phyloP scores from a whole-genome alignment of 2,113 vertebrate species.

The Indicator maculatus region DNA sequence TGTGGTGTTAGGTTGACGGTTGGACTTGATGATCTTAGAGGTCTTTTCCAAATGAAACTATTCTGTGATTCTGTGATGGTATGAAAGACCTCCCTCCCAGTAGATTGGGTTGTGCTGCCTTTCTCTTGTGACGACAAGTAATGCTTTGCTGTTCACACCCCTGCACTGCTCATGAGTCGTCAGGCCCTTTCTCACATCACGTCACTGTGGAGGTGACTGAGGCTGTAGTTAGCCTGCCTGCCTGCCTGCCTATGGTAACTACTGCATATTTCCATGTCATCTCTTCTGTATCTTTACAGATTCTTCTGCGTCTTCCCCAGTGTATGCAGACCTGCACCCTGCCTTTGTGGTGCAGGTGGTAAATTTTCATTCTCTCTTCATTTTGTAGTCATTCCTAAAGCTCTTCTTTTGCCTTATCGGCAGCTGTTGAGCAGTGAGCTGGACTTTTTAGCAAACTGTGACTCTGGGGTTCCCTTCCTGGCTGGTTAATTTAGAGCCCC shows the following conservation, averaged over 20 bases:
- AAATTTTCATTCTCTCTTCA: not conserved
- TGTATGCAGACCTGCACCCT: not conserved
- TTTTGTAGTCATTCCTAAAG: not conserved
- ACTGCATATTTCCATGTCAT: fast-evolving
- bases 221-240: not conserved
- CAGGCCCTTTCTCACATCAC: no score
- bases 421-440: not conserved
- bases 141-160: not conserved
- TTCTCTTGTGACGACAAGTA: not conserved
- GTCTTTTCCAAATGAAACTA: no score
- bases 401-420: not conserved
- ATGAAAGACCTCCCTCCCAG: not conserved
- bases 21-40: no score
- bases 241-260: not conserved
- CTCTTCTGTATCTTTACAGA: not conserved
- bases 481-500: not conserved
- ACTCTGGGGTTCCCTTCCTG: not conserved
- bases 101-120: not conserved
- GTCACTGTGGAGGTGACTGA: not conserved
- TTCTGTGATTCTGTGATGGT: not conserved
- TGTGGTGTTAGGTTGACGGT: no score
- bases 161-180: not conserved
- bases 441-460: not conserved
- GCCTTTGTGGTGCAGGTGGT: not conserved
- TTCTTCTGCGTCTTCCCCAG: not conserved